phyloP scores from a whole-genome alignment of 2,113 vertebrate genomes.

The Orientallactaga bullata region DNA sequence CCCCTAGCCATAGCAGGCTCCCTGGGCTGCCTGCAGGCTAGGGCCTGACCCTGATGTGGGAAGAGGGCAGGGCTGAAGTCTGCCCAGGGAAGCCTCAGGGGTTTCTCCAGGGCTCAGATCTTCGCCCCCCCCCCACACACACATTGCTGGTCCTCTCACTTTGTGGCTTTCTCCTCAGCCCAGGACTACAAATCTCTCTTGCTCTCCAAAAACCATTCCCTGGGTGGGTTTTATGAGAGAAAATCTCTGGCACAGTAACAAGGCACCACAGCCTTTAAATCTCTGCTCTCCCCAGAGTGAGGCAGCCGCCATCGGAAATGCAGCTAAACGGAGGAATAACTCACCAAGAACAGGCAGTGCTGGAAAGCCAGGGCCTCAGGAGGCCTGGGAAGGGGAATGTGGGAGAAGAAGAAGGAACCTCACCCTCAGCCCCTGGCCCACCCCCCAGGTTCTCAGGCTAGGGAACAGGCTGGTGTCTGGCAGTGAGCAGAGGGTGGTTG shows the following conservation, averaged over 20 bases:
- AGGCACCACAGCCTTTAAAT: conserved; percentile 78
- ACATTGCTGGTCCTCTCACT: not conserved
- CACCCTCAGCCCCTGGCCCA: not conserved
- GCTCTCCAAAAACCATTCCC: conserved; percentile 71
- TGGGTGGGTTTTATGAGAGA: conserved; percentile 79
- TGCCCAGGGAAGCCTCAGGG: not conserved
- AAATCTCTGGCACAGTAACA: conserved; percentile 79
- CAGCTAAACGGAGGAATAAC: conserved; percentile 77
- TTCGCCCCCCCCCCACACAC: too few relatives aligned
- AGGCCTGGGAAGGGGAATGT: not conserved
- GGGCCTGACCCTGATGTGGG: not conserved
- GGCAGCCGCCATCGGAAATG: conserved; percentile 67
- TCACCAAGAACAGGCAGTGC: conserved; percentile 59
- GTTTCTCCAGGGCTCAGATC: not conserved
- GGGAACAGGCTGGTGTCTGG: not conserved
- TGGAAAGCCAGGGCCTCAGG: conserved; percentile 3
- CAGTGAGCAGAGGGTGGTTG: not conserved
- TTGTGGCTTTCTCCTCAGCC: conserved; percentile 39
- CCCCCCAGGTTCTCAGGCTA: not conserved
- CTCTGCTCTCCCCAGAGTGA: conserved; percentile 76
- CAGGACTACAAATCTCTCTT: conserved; percentile 71
- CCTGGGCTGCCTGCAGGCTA: not conserved
- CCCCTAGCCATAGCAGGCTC: not conserved
- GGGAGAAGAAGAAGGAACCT: not conserved
- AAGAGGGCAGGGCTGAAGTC: not conserved